Percentiles rank a stretch among this genome's conserved stretches.
Evolutionary conservation across 64 coral and sea anemone genomes (phyloP).

Genomic region (Stichodactyla helianthus): DNA sequence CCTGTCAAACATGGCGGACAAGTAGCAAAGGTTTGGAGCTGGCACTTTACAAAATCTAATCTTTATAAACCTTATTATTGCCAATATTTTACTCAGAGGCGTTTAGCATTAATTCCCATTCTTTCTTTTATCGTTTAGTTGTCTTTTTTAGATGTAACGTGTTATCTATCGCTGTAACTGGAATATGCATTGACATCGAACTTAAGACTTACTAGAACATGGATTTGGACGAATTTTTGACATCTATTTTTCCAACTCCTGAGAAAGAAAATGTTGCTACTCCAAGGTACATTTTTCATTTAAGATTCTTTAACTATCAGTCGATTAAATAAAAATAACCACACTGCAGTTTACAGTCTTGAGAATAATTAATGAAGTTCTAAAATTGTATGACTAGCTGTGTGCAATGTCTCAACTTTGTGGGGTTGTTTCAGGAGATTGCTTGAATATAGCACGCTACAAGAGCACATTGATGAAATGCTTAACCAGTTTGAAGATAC

Average conservation of each 20-base stretch:
- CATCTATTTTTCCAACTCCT: constrained; percentile 48
- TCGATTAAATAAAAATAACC: too few relatives aligned
- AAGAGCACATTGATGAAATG: constrained; percentile 58
- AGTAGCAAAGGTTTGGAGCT: background rate
- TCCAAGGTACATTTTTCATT: constrained; percentile 25
- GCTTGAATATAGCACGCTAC: constrained; percentile 47
- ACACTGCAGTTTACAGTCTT: too few relatives aligned
- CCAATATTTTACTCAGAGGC: background rate
- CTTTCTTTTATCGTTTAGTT: background rate
- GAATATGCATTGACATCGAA: background rate
- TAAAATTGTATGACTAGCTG: too few relatives aligned
- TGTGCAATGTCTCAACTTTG: background rate
- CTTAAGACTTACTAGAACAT: background rate
- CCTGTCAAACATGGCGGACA: background rate
- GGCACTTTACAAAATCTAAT: background rate
- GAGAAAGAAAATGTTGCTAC: constrained; percentile 51
- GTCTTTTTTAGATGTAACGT: too few relatives aligned
- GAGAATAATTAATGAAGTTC: too few relatives aligned
- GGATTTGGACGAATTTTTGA: constrained; percentile 48
- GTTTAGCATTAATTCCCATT: background rate
- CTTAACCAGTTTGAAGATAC: constrained; percentile 36
- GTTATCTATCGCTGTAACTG: background rate
- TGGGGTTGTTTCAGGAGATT: constrained; percentile 10
- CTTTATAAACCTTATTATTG: background rate
- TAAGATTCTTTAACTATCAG: background rate